Evolutionary conservation across 2,888 invertebrate species (phyloP), one percentile per base, ranked within the genome.

Genomic region (Bombylius discolor): DNA sequence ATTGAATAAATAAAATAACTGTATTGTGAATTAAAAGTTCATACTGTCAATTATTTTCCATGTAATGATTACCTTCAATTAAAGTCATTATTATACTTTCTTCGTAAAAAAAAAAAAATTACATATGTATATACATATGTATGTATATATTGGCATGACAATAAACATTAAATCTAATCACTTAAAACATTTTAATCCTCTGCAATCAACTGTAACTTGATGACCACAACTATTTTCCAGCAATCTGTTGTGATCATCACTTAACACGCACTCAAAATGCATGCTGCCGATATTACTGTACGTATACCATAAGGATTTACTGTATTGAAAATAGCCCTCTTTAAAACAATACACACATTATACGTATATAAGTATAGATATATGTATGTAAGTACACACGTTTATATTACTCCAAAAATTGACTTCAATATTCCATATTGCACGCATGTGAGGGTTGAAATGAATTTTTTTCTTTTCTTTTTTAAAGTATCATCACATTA

Each of bases 201-300:
- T 32, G 23, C 55, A 56, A 56, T 56, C 42, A 52, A 51, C 34
- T 14, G 49, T 51, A 48, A 50, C 53, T 45, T 44, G 47, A 53
- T 44, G 50, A 46, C 23, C 32, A 49, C 48, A 46, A 46, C 50
- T 57, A 52, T 53, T 55, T 59, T 51, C 53, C 44, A 52, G 52
- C 57, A 59, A 59, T 57, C 59, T 57, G 59, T 59, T 59, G 57
- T 53, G 52, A 56, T 56, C 51, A 56, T 56, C 52, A 55, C 50
- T 59, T 53, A 45, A 50, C 55, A 55, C 52, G 54, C 50, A 55
- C 47, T 52, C 49, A 23, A 46, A 47, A 47, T 46, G 36, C 34
- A 36, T 55, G 13, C 33, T 44, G 34, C 44, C 12, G 39, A 4
- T 42, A 42, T 11, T 42, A 42, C 12, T 2, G 11, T 42, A 42